Evolutionary conservation across 2,888 invertebrate genomes (phyloP), one percentile per base, ranked within the genome.

Genomic region (Cabera pusaria): DNA sequence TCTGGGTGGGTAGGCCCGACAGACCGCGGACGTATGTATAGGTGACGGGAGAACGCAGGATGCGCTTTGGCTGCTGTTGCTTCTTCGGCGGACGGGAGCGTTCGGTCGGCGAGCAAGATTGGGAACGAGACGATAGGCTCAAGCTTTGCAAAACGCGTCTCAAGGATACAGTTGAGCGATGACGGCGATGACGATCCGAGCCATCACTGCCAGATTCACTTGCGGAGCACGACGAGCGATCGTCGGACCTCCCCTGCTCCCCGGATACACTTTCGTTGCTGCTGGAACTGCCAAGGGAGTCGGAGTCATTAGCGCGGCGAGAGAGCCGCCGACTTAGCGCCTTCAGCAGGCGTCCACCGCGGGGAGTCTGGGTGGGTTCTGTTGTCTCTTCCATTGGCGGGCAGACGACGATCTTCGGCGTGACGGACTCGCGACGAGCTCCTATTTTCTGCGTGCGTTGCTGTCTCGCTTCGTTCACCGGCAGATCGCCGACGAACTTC

Each of bases 1-100:
- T 90, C 69, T 95, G 95, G 0, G 95, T 96, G 3, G 96, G 95
- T 34, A 96, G 80, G 5, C 96, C 96, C 4, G 95, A 95, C 49
- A 95, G 90, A 24, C 96, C 96, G 49, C 93, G 93, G 1, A 95
- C 93, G 73, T 96, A 96, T 4, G 94, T 94, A 73, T 96, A 95
- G 0, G 93, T 91, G 5, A 95, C 93, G 1, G 96, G 96, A 29
- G 94, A 91, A 19, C 96, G 90, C 4, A 96, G 87, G 46, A 96
- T 96, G 56, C 93, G 91, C 67, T 95, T 94, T 1, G 94, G 94
- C 38, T 92, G 91, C 18, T 85, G 78, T 61, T 92, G 93, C 56
- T 92, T 92, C 64, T 91, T 91, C 6, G 83, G 78, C 39, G 72
- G 78, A 5, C 87, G 72, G 19, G 79, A 66, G 3, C 83, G 73